Percentiles rank a stretch among this genome's conserved stretches.
Evolutionary conservation across 2,113 vertebrate species (phyloP).

Genomic region (Sciurus niger): DNA sequence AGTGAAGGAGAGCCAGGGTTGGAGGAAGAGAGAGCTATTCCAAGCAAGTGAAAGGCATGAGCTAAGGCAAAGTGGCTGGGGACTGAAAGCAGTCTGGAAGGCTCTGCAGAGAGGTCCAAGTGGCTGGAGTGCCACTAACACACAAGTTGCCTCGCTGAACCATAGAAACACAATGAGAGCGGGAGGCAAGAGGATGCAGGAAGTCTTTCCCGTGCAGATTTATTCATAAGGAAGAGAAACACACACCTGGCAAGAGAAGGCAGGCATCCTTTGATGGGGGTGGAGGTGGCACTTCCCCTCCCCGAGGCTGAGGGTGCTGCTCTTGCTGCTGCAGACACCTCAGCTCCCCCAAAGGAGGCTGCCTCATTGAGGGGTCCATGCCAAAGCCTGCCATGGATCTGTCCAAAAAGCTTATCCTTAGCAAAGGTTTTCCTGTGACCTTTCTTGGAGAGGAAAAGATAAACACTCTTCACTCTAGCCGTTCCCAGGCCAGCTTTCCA

Average conservation of each 20-base stretch:
- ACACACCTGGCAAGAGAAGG: background rate
- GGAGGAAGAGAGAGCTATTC: background rate
- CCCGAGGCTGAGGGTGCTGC: background rate
- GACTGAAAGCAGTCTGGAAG: fast-evolving
- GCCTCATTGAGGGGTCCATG: background rate
- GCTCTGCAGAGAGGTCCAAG: background rate
- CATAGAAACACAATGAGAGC: background rate
- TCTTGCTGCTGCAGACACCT: background rate
- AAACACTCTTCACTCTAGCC: background rate
- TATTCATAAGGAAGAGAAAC: background rate
- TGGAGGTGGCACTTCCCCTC: too few species aligned
- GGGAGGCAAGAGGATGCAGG: background rate
- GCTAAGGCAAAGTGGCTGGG: background rate
- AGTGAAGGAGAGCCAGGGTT: background rate
- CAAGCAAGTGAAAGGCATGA: background rate
- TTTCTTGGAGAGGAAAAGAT: constrained; percentile 61
- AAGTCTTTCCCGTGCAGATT: background rate
- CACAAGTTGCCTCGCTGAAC: background rate
- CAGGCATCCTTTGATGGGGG: background rate
- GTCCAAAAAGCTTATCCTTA: constrained; percentile 14
- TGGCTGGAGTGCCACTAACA: background rate
- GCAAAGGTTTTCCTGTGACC: constrained; percentile 44
- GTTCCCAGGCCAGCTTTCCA: constrained; percentile 37
- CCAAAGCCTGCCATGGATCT: background rate
- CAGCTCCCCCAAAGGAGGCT: background rate